Conservation (phyloP, 37 sponge, comb jelly and placozoan species). For the Spongia lamella region DNA sequence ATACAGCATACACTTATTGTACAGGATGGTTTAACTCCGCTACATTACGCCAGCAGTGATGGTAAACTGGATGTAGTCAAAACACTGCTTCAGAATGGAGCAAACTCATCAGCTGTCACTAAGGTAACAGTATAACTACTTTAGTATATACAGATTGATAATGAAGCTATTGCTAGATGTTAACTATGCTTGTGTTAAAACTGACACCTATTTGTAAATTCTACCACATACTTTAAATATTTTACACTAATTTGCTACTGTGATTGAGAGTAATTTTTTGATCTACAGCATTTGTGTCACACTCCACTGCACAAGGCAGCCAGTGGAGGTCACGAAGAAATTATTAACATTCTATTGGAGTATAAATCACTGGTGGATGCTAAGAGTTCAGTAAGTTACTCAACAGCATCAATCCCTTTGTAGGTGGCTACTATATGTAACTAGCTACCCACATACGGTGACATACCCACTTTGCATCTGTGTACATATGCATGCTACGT, state of each 20-base stretch:
- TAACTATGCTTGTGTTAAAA: too few species aligned
- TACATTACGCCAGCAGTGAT: constrained; percentile 22
- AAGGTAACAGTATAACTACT: not conserved
- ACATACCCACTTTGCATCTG: too few species aligned
- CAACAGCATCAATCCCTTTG: not conserved
- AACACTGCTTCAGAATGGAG: not conserved
- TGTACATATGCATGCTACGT: too few species aligned
- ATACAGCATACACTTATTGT: too few species aligned
- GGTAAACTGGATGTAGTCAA: constrained; percentile 7
- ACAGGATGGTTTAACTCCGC: constrained; percentile 43
- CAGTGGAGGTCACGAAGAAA: constrained; percentile 30
- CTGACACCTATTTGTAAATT: too few species aligned
- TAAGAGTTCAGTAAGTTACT: constrained; percentile 9
- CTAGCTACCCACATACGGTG: too few species aligned
- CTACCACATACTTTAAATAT: too few species aligned
- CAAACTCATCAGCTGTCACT: constrained; percentile 2
- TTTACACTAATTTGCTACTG: too few species aligned
- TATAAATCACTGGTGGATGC: not conserved
- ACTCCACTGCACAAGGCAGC: constrained; percentile 54
- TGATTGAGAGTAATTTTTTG: too few species aligned
- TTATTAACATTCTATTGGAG: constrained; percentile 17
- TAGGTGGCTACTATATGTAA: too few species aligned
- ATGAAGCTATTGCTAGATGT: too few species aligned
- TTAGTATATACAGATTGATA: not conserved
- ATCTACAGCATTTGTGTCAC: constrained; percentile 18